Conservation (phyloP, 2,797 vertebrate species). For the Loris lydekkerianus region DNA sequence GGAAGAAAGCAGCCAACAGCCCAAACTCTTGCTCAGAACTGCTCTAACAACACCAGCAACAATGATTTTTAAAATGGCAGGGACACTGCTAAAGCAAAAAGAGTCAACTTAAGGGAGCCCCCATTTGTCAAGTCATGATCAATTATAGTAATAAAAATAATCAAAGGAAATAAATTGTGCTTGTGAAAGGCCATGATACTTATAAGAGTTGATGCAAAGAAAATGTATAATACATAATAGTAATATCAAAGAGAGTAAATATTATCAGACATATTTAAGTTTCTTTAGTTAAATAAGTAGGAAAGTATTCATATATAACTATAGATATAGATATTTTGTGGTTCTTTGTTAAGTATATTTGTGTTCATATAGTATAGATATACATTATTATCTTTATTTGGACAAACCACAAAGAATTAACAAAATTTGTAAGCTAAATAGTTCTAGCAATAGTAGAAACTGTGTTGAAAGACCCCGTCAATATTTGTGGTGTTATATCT, state of each 20-base stretch:
- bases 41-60: constrained; percentile 86
- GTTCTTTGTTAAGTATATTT: constrained; percentile 37
- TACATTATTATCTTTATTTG: constrained; percentile 33
- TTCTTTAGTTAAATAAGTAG: constrained; percentile 52
- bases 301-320: constrained; percentile 3
- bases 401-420: constrained; percentile 31
- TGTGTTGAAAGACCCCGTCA: background rate
- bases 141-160: constrained; percentile 41
- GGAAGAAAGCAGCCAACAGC: constrained; percentile 82
- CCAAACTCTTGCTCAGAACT: constrained; percentile 82
- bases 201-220: constrained; percentile 53
- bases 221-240: constrained; percentile 51
- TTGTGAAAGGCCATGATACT: constrained; percentile 48
- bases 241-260: constrained; percentile 6
- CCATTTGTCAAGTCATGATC: constrained; percentile 19
- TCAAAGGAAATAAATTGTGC: constrained; percentile 3
- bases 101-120: constrained; percentile 33
- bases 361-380: background rate
- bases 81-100: background rate
- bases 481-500: constrained; percentile 17
- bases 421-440: constrained; percentile 38
- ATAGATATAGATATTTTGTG: background rate
- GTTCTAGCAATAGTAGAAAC: constrained; percentile 14
- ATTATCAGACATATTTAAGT: background rate
- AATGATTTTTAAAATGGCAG: constrained; percentile 31